A percentile compares a stretch with the other conserved stretches of the same genome.
These are phyloP conservation scores for Oreortyx pictus DNA, from an alignment of 2,797 vertebrate species.

Conservation along the genomic window DNA sequence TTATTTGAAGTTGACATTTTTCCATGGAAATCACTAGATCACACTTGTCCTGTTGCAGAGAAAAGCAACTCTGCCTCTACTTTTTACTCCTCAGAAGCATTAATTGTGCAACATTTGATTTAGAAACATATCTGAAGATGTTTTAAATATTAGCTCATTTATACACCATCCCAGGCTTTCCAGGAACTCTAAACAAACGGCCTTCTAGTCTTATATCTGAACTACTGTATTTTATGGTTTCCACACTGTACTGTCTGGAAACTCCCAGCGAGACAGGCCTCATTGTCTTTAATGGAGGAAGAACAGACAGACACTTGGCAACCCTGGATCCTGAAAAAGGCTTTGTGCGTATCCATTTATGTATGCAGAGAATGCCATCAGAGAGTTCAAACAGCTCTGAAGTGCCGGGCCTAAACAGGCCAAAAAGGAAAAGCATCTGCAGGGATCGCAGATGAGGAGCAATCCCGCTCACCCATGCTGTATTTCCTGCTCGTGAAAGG, in stretches of 20 bases:
- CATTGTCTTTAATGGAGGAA: not conserved
- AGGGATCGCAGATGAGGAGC: not conserved
- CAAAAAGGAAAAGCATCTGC: not conserved
- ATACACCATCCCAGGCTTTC: conserved; percentile 38
- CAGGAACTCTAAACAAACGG: conserved; percentile 47
- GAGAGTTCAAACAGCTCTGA: not conserved
- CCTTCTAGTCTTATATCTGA: not conserved
- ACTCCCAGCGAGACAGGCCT: fast-evolving
- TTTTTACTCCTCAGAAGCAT: conserved; percentile 12
- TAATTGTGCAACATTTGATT: conserved; percentile 51
- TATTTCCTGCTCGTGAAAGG: not conserved
- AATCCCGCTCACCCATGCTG: not conserved
- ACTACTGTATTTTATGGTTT: conserved; percentile 6
- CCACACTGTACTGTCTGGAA: not conserved
- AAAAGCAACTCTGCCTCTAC: conserved; percentile 13
- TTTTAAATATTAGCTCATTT: conserved; percentile 50
- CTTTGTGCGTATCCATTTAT: not conserved
- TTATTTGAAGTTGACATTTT: not conserved
- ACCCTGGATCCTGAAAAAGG: not conserved
- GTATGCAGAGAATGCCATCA: not conserved
- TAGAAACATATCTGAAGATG: conserved; percentile 43
- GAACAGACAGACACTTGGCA: not conserved
- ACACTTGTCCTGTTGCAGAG: not conserved
- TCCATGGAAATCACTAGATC: not conserved
- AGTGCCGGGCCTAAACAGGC: not conserved